These are phyloP conservation scores for Achroia grisella DNA, from an alignment of 1,140 invertebrate species.

Conservation along the genomic window DNA sequence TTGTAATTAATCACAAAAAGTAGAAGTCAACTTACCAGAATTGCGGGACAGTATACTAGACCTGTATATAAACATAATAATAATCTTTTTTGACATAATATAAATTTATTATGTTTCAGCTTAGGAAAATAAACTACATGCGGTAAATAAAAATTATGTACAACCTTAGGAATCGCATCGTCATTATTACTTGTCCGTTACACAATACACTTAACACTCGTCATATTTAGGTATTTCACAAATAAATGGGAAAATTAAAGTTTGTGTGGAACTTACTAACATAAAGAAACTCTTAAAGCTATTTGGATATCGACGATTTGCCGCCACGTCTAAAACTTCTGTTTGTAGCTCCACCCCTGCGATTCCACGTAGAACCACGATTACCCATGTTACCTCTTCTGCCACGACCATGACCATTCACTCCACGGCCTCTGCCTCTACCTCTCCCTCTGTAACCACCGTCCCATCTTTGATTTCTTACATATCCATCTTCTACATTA, in stretches of 20 bases:
- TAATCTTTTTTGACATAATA: conserved; percentile 39
- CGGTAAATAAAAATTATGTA: conserved; percentile 62
- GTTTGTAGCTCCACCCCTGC: conserved; percentile 35
- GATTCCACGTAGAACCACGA: conserved; percentile 38
- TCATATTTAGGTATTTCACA: conserved; percentile 12
- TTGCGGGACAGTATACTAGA: conserved; percentile 14
- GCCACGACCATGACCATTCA: conserved; percentile 43
- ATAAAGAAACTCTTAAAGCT: conserved; percentile 20
- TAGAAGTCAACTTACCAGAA: conserved; percentile 54
- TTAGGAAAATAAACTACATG: conserved; percentile 56
- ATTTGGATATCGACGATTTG: conserved; percentile 47
- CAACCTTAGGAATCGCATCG: conserved; percentile 47
- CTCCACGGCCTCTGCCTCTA: conserved; percentile 38
- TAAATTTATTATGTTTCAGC: conserved; percentile 54
- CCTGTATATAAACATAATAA: conserved; percentile 30
- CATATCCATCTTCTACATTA: conserved; percentile 33
- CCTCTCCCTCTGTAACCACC: conserved; percentile 43
- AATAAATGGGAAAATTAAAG: conserved; percentile 29
- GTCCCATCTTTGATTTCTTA: conserved; percentile 49
- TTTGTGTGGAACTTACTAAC: conserved; percentile 30
- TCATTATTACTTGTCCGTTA: conserved; percentile 41
- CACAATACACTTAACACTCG: conserved; percentile 54
- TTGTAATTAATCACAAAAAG: conserved; percentile 27
- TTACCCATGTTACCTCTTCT: conserved; percentile 33
- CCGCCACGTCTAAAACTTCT: conserved; percentile 54